Percentiles rank a stretch among this genome's conserved stretches.
phyloP scores from a whole-genome alignment of 2,113 vertebrate species.

The Saccopteryx bilineata region DNA sequence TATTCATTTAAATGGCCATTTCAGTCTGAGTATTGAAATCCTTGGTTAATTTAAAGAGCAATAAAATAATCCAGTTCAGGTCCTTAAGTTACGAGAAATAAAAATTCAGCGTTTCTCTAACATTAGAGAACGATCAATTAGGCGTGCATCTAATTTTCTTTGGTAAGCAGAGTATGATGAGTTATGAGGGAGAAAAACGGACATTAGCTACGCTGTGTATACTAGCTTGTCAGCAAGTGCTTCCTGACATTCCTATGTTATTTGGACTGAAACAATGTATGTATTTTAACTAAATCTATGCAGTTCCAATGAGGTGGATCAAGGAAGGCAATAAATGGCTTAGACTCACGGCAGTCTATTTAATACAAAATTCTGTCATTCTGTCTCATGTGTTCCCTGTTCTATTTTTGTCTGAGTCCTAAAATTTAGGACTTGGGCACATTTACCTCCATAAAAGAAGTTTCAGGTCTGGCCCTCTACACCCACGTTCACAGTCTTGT shows the following conservation, averaged over 20 bases:
- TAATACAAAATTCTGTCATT: conserved; percentile 24
- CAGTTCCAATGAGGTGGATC: background rate
- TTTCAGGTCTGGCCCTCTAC: background rate
- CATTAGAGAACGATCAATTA: conserved; percentile 30
- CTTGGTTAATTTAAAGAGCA: conserved; percentile 62
- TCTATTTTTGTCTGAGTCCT: background rate
- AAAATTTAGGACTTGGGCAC: background rate
- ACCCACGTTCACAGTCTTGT: background rate
- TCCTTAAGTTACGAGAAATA: conserved; percentile 68
- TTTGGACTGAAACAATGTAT: background rate
- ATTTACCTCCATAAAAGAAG: background rate
- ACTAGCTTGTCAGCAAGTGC: background rate
- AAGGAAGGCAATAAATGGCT: background rate
- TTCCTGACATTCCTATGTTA: background rate
- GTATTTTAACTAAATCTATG: background rate
- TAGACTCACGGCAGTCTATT: background rate
- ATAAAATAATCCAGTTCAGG: conserved; percentile 68
- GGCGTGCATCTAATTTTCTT: background rate
- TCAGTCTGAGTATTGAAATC: background rate
- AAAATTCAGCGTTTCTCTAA: conserved; percentile 50
- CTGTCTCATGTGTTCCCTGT: background rate
- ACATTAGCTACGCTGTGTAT: background rate
- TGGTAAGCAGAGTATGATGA: background rate
- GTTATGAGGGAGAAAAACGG: background rate
- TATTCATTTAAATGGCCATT: conserved; percentile 15